Conservation (phyloP, 2,113 vertebrate species). For the Gopherus flavomarginatus region DNA sequence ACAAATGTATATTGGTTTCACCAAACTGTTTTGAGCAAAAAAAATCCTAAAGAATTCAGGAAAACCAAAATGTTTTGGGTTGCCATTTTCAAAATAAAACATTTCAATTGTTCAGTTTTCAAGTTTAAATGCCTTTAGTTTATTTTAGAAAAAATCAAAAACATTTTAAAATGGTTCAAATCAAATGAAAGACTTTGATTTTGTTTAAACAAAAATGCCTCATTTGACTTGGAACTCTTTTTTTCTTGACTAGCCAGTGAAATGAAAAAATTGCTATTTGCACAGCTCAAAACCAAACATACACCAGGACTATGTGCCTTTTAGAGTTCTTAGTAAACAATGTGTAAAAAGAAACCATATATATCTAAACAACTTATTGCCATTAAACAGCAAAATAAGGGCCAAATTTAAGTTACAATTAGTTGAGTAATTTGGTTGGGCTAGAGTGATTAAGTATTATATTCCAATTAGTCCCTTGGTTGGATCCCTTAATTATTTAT, state of each 20-base stretch:
- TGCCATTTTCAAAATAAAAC: background rate
- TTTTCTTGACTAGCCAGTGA: background rate
- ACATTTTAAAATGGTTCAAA: background rate
- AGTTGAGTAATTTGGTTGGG: background rate
- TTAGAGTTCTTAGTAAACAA: background rate
- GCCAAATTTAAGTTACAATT: background rate
- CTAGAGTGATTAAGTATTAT: background rate
- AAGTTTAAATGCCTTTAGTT: no score
- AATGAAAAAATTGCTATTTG: background rate
- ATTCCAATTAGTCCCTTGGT: background rate
- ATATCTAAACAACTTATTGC: background rate
- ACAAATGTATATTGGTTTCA: background rate
- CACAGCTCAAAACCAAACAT: background rate
- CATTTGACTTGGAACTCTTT: background rate
- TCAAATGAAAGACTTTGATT: background rate
- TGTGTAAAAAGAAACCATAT: no score
- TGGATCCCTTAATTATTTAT: background rate
- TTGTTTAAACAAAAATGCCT: no score
- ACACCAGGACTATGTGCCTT: background rate
- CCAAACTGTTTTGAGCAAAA: background rate
- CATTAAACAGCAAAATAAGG: background rate
- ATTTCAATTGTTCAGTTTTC: background rate
- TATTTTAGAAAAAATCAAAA: background rate
- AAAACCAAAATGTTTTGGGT: background rate
- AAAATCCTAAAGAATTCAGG: background rate